Conservation (phyloP, 1,140 invertebrate genomes). For the Pseudomyrmex sp. region DNA sequence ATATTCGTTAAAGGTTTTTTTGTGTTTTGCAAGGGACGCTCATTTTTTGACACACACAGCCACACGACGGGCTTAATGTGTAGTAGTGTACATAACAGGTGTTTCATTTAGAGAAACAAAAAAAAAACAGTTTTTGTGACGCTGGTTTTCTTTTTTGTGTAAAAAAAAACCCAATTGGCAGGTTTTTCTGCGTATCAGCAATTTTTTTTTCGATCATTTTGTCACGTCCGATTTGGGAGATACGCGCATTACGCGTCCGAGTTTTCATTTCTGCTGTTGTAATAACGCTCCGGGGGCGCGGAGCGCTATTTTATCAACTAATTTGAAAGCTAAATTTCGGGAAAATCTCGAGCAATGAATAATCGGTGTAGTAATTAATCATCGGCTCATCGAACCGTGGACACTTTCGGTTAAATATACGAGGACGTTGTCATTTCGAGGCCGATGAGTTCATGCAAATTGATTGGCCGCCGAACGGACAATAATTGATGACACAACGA, state of each 20-base stretch:
- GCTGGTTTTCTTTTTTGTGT: slow-evolving; percentile 72
- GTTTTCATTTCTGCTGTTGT: slow-evolving; percentile 35
- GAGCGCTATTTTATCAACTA: slow-evolving; percentile 38
- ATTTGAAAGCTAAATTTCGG: slow-evolving; percentile 43
- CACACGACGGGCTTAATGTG: slow-evolving; percentile 44
- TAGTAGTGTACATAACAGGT: slow-evolving; percentile 5
- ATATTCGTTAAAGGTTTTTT: slow-evolving; percentile 11
- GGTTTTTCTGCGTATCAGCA: slow-evolving; percentile 68
- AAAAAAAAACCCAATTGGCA: slow-evolving; percentile 67
- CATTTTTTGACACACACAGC: slow-evolving; percentile 33
- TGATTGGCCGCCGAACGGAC: slow-evolving; percentile 27
- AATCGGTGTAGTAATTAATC: slow-evolving; percentile 45
- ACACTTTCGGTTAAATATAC: slow-evolving; percentile 46
- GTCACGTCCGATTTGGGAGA: slow-evolving; percentile 60
- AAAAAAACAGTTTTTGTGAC: slow-evolving; percentile 69
- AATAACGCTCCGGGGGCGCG: not conserved
- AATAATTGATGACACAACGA: not conserved
- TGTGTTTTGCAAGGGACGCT: slow-evolving; percentile 24
- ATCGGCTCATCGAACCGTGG: slow-evolving; percentile 32
- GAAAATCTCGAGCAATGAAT: slow-evolving; percentile 27
- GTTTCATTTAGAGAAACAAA: slow-evolving; percentile 64
- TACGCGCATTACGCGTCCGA: slow-evolving; percentile 23
- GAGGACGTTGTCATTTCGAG: slow-evolving; percentile 18
- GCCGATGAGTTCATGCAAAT: slow-evolving; percentile 33
- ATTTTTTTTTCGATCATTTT: slow-evolving; percentile 36